Evolutionary conservation across 2,113 vertebrate species (phyloP).

Genomic region (Sapajus apella): DNA sequence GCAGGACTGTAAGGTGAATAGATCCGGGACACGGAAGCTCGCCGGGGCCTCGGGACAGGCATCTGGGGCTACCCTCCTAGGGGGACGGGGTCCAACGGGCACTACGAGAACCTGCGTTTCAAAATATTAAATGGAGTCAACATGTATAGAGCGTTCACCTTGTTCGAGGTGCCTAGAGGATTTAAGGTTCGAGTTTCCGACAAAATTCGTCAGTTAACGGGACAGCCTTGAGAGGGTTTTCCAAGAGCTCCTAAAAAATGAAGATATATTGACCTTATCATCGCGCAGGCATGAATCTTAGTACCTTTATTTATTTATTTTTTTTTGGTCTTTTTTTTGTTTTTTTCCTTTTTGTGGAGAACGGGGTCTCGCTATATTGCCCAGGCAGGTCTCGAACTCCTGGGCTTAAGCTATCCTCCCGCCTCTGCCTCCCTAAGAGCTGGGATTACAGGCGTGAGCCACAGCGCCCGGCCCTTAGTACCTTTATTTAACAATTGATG

Average conservation of each 20-base stretch:
- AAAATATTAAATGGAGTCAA: too few relatives aligned
- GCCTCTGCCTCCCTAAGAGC: too few relatives aligned
- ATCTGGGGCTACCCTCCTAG: neutral
- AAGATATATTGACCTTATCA: neutral
- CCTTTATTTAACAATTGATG: neutral
- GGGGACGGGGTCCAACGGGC: neutral
- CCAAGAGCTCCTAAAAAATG: neutral
- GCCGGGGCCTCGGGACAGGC: neutral
- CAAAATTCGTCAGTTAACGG: neutral
- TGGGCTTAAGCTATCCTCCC: too few relatives aligned
- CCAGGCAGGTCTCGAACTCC: too few relatives aligned
- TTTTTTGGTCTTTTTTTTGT: too few relatives aligned
- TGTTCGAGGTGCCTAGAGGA: rapidly evolving
- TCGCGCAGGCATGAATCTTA: neutral
- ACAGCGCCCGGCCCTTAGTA: too few relatives aligned
- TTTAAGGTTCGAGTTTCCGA: neutral
- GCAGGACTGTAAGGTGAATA: conserved; percentile 78
- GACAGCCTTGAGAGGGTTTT: too few relatives aligned
- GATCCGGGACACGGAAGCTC: too few relatives aligned
- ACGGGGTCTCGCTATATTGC: too few relatives aligned
- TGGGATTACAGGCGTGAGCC: too few relatives aligned
- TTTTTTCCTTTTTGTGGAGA: too few relatives aligned
- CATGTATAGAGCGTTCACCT: neutral
- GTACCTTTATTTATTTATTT: neutral
- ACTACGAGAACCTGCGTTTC: neutral